phyloP scores from a whole-genome alignment of 1,140 invertebrate species.

The Drosophila truncata region DNA sequence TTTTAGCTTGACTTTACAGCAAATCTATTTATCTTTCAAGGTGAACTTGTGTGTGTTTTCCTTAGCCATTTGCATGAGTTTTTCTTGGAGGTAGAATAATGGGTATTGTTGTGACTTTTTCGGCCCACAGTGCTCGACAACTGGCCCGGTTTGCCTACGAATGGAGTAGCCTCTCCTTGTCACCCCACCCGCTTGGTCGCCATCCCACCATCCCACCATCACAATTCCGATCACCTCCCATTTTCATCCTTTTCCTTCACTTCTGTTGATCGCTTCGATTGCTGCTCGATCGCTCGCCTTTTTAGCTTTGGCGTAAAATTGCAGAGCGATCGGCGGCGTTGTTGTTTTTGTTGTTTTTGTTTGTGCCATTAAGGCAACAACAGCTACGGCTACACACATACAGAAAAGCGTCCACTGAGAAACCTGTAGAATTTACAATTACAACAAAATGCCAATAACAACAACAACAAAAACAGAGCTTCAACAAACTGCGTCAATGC shows the following conservation, averaged over 20 bases:
- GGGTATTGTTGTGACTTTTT: constrained; percentile 5
- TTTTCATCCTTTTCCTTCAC: constrained; percentile 31
- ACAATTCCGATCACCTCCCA: constrained; percentile 16
- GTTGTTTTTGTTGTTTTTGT: constrained; percentile 43
- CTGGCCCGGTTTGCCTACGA: constrained; percentile 54
- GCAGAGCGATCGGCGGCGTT: constrained; percentile 48
- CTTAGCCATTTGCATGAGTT: neutral
- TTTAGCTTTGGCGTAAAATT: constrained; percentile 81
- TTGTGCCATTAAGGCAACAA: constrained; percentile 75
- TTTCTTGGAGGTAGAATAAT: constrained; percentile 4
- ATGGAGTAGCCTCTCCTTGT: constrained; percentile 36
- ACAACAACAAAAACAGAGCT: constrained; percentile 23
- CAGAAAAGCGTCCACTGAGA: constrained; percentile 34
- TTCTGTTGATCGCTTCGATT: constrained; percentile 66
- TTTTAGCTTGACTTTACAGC: neutral
- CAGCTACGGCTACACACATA: constrained; percentile 39
- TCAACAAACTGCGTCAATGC: constrained; percentile 70
- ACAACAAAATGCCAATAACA: constrained; percentile 59
- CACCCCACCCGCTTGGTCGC: constrained; percentile 14
- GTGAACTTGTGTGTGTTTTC: constrained; percentile 12
- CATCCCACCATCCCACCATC: neutral
- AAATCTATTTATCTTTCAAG: constrained; percentile 30
- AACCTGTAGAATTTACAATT: constrained; percentile 83
- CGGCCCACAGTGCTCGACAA: constrained; percentile 33
- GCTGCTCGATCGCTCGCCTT: constrained; percentile 71